Base-by-base conservation (phyloP, 2,113 vertebrate species). In the Ceratotherium simum region DNA sequence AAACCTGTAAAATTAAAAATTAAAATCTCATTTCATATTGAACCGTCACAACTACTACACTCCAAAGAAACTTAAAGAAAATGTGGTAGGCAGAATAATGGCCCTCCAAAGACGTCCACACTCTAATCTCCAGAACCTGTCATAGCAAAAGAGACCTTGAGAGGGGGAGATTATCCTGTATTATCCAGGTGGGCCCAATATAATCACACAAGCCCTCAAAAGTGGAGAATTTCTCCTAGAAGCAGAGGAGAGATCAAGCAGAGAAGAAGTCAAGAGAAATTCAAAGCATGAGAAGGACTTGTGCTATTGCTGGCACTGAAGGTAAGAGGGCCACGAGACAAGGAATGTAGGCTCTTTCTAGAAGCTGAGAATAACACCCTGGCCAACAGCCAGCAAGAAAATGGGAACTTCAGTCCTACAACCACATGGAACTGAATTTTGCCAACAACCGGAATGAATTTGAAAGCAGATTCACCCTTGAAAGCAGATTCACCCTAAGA, bases 1-100 rank as follows among this genome's bases (percentile, higher is more conserved):
- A 99, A 97, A 98, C 72, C 99, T 99, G 94, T 73, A 97, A 97
- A 94, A 33, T 65, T 97, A 98, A 98, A 96, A 97, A 96, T 27
- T 54, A 93, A 95, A 95, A 87, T 79, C 18, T 97, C 67, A 95
- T 83, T 97, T 96, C 42, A 87, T 84, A 92, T 64, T 62, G 46
- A 95, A 91, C n/a, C 33, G 42, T 54, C 48, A 84, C 6, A 69
- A 86, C 29, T 62, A 51, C 2, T 33, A 62, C 4, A 94, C 42
- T 80, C 16, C 39, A 85, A 95, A 64, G 64, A 80, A 80, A 20
- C 17, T 51, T 96, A 60, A 64, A 97, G 46, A 12, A 95, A 96
- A 85, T 62, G 16, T 5, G 27, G 1, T 25, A 81, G 14, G 36
- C n/a, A 97, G 23, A 96, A 93, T 27, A 87, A 86, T 0, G 3